Evolutionary conservation across 2,113 vertebrate species (phyloP).

Genomic region (Jacana jacana): DNA sequence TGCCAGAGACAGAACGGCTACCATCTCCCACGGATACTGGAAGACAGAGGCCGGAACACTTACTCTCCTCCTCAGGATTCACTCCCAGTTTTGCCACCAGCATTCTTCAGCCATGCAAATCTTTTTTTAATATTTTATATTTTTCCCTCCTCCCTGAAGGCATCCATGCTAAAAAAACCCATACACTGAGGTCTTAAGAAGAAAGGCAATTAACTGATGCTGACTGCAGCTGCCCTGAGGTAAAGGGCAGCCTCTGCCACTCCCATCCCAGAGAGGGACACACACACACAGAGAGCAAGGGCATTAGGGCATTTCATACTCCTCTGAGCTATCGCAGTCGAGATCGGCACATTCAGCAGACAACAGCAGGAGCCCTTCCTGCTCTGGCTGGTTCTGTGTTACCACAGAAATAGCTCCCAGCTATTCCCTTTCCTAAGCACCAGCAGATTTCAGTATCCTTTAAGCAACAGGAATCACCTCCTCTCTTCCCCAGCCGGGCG

Average conservation of each 20-base stretch:
- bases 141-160: not conserved
- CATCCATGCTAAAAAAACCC: not conserved
- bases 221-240: not conserved
- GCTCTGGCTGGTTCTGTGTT: not conserved
- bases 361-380: not conserved
- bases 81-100: not conserved
- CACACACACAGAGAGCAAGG: not conserved
- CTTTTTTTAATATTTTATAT: not conserved
- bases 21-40: not conserved
- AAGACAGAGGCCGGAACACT: not conserved
- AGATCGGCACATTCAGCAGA: slow-evolving; percentile 9
- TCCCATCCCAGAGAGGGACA: not conserved
- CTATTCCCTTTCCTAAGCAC: slow-evolving; percentile 10
- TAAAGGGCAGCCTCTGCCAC: not conserved
- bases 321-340: not conserved
- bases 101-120: not conserved
- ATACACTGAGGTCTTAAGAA: not conserved
- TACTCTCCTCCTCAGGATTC: not conserved
- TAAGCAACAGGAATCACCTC: not conserved
- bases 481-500: not conserved
- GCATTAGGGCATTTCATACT: slow-evolving; percentile 3
- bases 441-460: slow-evolving; percentile 15
- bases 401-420: slow-evolving; percentile 6
- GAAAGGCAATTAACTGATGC: not conserved
- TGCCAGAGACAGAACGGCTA: not conserved